Evolutionary conservation across 2,797 vertebrate species (phyloP), one percentile per base, ranked within the genome.

Genomic region (Acrocephalus scirpaceus): DNA sequence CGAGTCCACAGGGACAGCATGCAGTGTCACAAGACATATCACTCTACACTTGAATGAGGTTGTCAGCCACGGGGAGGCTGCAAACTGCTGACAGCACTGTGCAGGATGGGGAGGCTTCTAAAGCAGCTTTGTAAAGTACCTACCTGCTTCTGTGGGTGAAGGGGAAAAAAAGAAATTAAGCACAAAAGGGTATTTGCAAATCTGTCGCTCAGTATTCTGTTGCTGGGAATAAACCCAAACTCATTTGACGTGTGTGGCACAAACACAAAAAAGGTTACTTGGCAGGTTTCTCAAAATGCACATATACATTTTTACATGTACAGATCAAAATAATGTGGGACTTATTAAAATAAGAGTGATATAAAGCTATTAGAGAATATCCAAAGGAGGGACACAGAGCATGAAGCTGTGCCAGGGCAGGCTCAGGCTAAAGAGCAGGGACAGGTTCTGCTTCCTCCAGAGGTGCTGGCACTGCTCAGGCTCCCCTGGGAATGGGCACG

Each of bases 1-100:
- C 96, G 97, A 98, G 97, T 97, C 97, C 97, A 67, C 87, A 56
- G 77, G 96, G 93, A 83, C 75, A 78, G 74, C 67, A 71, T 56
- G 70, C 90, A 66, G 82, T 74, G 94, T 94, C 91, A 92, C 95
- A 90, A 95, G 94, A 86, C 47, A 79, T 72, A 94, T 94, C 92
- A 73, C 91, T 96, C 84, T 38, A 85, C 85, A 80, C 72, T 38
- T 82, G 81, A 88, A 95, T 92, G 85, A 93, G 85, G 75, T 80
- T 94, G 95, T 95, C 96, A 97, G 95, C 96, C 96, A 94, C 71
- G 16, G 83, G 86, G 91, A 97, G 93, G 27, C 71, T 76, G 76
- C 66, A 81, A 89, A 82, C 86, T 92, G 77, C 96, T 97, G 91
- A 86, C 93, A 92, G 75, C 42, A 50, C 65, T 38, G 69, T 51